A percentile compares a stretch with the other conserved stretches of the same genome.
Conservation (phyloP, 2,797 vertebrate species). For the Heliangelus exortis region DNA sequence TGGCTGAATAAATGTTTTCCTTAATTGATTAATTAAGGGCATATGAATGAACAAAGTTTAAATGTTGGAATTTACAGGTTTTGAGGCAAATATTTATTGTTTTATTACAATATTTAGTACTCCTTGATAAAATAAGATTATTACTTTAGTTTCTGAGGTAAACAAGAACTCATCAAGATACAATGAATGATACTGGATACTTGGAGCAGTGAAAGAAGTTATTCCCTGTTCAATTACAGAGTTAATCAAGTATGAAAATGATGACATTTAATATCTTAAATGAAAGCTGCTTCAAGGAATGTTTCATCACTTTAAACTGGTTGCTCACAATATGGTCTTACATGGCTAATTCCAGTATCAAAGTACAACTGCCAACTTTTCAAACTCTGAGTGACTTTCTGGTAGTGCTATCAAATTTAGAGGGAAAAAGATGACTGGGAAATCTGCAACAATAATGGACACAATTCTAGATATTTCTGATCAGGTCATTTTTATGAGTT, state of each 20-base stretch:
- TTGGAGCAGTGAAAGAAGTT: not conserved
- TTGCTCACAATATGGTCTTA: conserved; percentile 52
- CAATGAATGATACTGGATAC: conserved; percentile 14
- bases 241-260: conserved; percentile 51
- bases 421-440: not conserved
- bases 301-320: conserved; percentile 19
- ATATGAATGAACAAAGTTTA: not conserved
- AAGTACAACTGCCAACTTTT: not conserved
- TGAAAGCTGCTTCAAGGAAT: conserved; percentile 54
- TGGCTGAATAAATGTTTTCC: not conserved
- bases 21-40: not conserved
- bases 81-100: conserved; percentile 4
- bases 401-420: not conserved
- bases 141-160: conserved; percentile 17
- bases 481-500: not conserved
- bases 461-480: not conserved
- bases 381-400: not conserved
- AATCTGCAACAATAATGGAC: not conserved
- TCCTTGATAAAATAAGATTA: not conserved
- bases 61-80: not conserved
- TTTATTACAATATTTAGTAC: not conserved
- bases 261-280: conserved; percentile 62
- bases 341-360: conserved; percentile 1
- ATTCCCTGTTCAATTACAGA: conserved; percentile 47
- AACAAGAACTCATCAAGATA: conserved; percentile 24